Evolutionary conservation across 1,140 invertebrate genomes (phyloP), one percentile per base, ranked within the genome.

Genomic region (Lordiphosa collinella): DNA sequence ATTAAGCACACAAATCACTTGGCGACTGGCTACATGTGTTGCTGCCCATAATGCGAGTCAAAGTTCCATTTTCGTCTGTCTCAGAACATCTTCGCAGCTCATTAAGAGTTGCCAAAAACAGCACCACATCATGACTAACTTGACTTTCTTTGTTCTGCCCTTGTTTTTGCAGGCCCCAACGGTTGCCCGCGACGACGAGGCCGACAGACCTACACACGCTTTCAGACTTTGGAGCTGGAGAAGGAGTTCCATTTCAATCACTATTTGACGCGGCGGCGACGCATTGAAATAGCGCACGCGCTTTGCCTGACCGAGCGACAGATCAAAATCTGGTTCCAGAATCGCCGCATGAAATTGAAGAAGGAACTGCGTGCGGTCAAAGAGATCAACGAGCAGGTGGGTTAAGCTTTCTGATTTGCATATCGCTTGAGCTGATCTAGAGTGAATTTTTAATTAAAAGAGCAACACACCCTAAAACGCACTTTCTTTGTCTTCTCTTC

Each of bases 161-260:
- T 37, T 35, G 5, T 32, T 38, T 38, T 92, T 94, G 67, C 93
- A 97, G 97, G 97, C 90, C 97, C 97, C 29, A 98, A 98, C 89
- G 97, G 97, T 37, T 98, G 97, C 90, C 97, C 97, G 52, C 91
- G 97, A 85, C 93, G 97, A 84, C 92, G 97, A 78, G 97, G 97
- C 44, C 92, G 97, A 56, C 97, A 99, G 90, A 99, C 97, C 2
- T 99, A 99, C 92, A 98, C 97, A 54, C 94, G 96, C 73, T 97
- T 97, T 91, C 96, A 97, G 90, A 97, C 96, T 1, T 90, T 97
- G 87, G 96, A 98, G 89, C 92, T 98, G 88, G 98, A 99, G 90
- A 99, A 99, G 90, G 98, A 99, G 91, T 99, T 99, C 90, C 97
- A 99, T 90, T 99, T 98, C 91, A 99, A 98, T 90, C 96, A 98